These are phyloP conservation scores for Lophotriccus pileatus DNA, from an alignment of 2,797 vertebrate species.

Conservation along the genomic window DNA sequence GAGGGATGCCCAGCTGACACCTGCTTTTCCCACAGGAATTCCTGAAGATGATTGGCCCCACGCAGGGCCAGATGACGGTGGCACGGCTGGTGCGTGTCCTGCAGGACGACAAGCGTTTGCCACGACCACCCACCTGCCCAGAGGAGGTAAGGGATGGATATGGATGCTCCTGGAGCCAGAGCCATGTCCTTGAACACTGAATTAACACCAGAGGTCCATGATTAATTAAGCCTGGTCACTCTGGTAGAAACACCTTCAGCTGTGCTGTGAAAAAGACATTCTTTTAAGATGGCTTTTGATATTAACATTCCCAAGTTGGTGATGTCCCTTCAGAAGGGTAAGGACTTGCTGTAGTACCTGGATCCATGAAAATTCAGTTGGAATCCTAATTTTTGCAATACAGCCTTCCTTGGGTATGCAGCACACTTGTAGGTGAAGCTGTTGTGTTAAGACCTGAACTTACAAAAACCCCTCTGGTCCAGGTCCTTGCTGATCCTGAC, in stretches of 20 bases:
- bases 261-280: not conserved
- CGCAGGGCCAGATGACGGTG: constrained; percentile 94
- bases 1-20: not conserved
- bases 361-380: not conserved
- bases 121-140: constrained; percentile 82
- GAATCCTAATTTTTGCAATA: not conserved
- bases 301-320: rapidly evolving
- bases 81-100: constrained; percentile 85
- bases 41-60: constrained; percentile 87
- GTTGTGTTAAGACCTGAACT: not conserved
- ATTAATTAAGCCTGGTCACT: not conserved
- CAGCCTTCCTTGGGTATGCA: not conserved
- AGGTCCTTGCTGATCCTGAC: no score
- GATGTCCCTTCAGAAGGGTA: not conserved
- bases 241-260: rapidly evolving
- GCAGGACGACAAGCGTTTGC: constrained; percentile 86
- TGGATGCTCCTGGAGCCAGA: not conserved
- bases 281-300: not conserved
- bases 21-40: constrained; percentile 80
- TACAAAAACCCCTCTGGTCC: no score
- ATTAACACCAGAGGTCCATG: rapidly evolving
- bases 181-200: rapidly evolving
- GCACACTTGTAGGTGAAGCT: not conserved
- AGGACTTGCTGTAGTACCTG: not conserved
- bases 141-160: constrained; percentile 73